Percentiles rank a stretch among this genome's conserved stretches.
phyloP scores from a whole-genome alignment of 2,113 vertebrate species.

The Bubo blakistoni region DNA sequence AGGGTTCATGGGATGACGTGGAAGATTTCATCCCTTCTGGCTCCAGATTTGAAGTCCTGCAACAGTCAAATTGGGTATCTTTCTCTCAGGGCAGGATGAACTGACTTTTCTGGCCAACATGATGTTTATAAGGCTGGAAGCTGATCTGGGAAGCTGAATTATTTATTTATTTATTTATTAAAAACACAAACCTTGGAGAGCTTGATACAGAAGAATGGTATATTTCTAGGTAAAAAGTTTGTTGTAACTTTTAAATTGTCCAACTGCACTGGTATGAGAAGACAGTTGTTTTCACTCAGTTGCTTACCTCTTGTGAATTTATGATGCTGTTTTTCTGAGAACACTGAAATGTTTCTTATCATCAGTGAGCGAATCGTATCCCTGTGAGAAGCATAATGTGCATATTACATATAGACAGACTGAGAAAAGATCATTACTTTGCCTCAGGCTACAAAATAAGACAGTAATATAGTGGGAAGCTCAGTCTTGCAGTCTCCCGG shows the following conservation, averaged over 20 bases:
- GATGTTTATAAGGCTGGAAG: not conserved
- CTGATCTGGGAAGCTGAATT: not conserved
- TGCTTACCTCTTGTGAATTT: slow-evolving; percentile 46
- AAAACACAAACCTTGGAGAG: not conserved
- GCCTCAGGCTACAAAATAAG: slow-evolving; percentile 49
- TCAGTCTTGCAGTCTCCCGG: not conserved
- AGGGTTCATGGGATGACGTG: not conserved
- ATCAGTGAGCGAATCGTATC: slow-evolving; percentile 12
- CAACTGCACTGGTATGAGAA: not conserved
- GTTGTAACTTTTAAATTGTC: not conserved
- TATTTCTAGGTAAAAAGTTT: not conserved
- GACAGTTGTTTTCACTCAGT: not conserved
- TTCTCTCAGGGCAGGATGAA: not conserved
- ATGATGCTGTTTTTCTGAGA: not conserved
- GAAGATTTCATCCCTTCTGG: not conserved
- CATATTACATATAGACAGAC: slow-evolving; percentile 52
- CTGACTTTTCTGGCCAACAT: not conserved
- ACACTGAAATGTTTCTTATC: not conserved
- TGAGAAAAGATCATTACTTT: slow-evolving; percentile 50
- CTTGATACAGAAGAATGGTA: not conserved
- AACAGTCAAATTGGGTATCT: not conserved
- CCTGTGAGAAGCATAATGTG: slow-evolving; percentile 55
- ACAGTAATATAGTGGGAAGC: slow-evolving; percentile 42
- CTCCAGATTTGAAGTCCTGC: not conserved
- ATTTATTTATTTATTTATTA: not conserved